These are phyloP conservation scores for Meleagris gallopavo DNA, from an alignment of 2,113 vertebrate genomes.

Conservation along the genomic window DNA sequence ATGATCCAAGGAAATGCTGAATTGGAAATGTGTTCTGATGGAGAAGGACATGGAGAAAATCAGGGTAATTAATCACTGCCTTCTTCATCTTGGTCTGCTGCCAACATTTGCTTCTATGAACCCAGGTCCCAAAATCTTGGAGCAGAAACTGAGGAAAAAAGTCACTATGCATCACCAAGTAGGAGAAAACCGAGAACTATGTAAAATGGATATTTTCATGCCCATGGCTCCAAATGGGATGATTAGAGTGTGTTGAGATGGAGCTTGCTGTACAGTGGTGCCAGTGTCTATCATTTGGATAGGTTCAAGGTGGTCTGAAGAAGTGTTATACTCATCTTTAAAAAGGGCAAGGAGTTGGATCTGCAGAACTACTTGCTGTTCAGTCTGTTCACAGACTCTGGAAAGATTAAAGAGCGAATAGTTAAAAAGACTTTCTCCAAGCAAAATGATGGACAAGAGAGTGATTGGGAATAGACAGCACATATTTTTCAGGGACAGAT, in stretches of 20 bases:
- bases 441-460: neutral
- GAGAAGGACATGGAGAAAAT: neutral
- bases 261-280: neutral
- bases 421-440: neutral
- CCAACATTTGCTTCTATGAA: neutral
- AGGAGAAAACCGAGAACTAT: neutral
- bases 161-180: neutral
- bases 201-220: neutral
- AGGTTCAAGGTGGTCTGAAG: neutral
- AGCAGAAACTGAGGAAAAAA: neutral
- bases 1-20: neutral
- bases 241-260: fast-evolving
- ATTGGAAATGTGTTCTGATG: neutral
- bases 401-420: neutral
- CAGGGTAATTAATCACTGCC: neutral
- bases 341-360: neutral
- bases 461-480: fast-evolving
- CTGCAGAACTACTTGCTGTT: neutral
- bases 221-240: neutral
- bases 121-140: neutral
- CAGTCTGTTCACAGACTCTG: neutral
- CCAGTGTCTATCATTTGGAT: neutral
- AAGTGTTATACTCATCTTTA: neutral
- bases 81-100: neutral
- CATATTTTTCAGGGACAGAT: neutral